Base-by-base conservation (phyloP, 2,113 vertebrate genomes). In the Periophthalmodon schlosseri region DNA sequence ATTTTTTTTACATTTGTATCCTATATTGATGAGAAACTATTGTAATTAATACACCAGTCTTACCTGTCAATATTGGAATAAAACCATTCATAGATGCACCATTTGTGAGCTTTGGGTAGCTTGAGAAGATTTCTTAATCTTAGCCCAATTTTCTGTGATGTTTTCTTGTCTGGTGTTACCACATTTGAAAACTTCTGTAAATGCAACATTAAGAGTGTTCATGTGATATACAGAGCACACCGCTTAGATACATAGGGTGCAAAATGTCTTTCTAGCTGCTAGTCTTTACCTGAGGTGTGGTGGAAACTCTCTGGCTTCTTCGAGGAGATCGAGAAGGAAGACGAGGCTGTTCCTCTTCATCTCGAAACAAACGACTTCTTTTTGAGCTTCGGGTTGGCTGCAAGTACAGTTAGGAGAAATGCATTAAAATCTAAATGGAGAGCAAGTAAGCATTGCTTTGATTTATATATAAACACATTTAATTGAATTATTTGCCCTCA, bases 11-110 rank as follows among this genome's bases (percentile, higher is more conserved):
- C 16, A 52, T 20, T 20, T 18, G 18, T 20, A 52, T 52, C 49
- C 18, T 52, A 6, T 52, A 52, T 52, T 7, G 4, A 20, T 18
- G 18, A 23, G 2, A 57, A 23, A 23, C n/a, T 28, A 60, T 60
- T 5, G 13, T 5, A 28, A 14, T 20, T 5, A 50, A 24, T 34
- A 60, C 21, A 60, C 21, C 16, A 4, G 9, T 57, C 75, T 80
- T 95, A 99, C 98, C 96, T 97, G 94, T 99, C 98, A 84, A 99
- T 97, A 82, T 99, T 98, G 64, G 98, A 98, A 86, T 99, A 99
- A 93, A 99, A 99, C 97, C 97, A 99, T 83, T 99, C 98, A 1
- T 99, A 99, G 91, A 99, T 99, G 89, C 97, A 99, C 98, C 98
- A 99, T 91, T 99, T 99, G 91, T 99, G 97, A 54, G 98, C 98